Base-by-base conservation (phyloP, 2,888 invertebrate species). In the Andricus curvator region DNA sequence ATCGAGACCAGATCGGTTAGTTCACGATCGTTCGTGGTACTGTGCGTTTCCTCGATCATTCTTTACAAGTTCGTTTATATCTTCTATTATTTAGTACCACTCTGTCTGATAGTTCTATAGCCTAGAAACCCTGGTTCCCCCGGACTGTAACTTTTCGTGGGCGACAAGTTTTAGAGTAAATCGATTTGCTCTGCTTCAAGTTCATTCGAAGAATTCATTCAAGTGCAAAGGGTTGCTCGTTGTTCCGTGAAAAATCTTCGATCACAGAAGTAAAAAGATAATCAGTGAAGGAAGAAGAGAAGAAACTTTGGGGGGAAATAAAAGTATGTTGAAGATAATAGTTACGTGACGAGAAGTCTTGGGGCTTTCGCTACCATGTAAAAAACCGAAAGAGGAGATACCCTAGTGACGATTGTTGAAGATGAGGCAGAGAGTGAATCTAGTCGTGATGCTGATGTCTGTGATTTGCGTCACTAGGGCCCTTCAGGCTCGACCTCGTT, bases 1-100 rank as follows among this genome's bases (percentile, higher is more conserved):
- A 91, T 90, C 89, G 89, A 90, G 89, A 89, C 86, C 88, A 88
- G 84, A 88, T 88, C 89, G 85, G 88, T 91, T 91, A 92, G 92
- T 92, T 88, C 88, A 85, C 89, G 87, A 84, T 89, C 88, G 91
- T 83, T 87, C 91, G 91, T 88, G 88, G 90, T 82, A 84, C 89
- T 81, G 91, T 85, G 87, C 88, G 88, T 87, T 86, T 78, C 80
- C 65, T 64, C 15, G 33, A 56, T 74, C 20, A 74, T 74, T 56
- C 56, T 56, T 74, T 74, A 70, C 20, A 48, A 51, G 6, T 33
- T 48, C 22, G 17, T 17, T 48, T 15, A 48, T 48, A 48, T 17
- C 6, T 20, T 22, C 68, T 29, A 68, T 68, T 48, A 17, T 25
- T 25, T 1, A 22, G 25, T 15, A 44, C 2, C 6, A 11, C 1